Base-by-base conservation (phyloP, 2,888 invertebrate species). In the Deilephila porcellus region DNA sequence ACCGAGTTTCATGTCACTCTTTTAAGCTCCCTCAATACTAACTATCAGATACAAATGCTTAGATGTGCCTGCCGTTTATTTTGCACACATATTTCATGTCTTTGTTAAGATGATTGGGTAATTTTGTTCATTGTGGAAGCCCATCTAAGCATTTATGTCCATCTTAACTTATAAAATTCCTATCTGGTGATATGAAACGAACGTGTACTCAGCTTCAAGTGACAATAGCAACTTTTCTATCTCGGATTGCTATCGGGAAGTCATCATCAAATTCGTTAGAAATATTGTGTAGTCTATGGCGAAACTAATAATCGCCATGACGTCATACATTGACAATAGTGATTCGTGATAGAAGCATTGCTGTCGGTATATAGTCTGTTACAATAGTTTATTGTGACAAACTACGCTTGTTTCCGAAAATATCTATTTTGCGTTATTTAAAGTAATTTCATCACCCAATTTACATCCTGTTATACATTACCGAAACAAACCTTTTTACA, bases 1-100 rank as follows among this genome's bases (percentile, higher is more conserved):
- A 72, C 72, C 53, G 34, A 63, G 14, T 56, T 56, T 20, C 17
- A 63, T 52, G 32, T 71, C 17, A 34, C 34, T 32, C 56, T 32
- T 56, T 8, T 34, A 34, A 64, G 67, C 45, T 67, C 45, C 17
- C 45, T 3, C 2, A 14, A 52, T 67, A 52, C 25, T 14, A 45
- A 25, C 0, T 52, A 52, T 17, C 17, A 67, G 25, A 52, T 6
- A 17, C 20, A 45, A 64, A 67, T 45, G 45, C 45, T 67, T 25
- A 45, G 7, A 25, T 25, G 17, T 4, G 5, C 25, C 20, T 52
- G 17, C 64, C 20, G 19, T 29, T 25, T 14, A 19, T 45, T 20
- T 17, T 11, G 37, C n/a, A 37, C 34, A 37, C 8, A 60, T 60
- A 29, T 0, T 7, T 25, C 4, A 60, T 25, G 45, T 45, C 45